These are phyloP conservation scores for Drosophila insularis DNA, from an alignment of 1,140 invertebrate genomes.

Conservation along the genomic window DNA sequence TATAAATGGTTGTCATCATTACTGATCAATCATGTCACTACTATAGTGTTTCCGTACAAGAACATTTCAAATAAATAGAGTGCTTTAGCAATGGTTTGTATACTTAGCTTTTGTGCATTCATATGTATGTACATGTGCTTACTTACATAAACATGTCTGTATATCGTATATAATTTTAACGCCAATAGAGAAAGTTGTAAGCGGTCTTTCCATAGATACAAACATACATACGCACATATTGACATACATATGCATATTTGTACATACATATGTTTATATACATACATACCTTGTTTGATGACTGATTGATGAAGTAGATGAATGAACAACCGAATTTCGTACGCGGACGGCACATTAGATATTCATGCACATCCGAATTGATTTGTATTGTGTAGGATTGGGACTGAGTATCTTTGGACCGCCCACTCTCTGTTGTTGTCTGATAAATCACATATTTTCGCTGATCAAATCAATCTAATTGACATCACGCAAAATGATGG, in stretches of 20 bases:
- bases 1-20: no score
- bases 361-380: slow-evolving; percentile 59
- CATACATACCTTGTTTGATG: slow-evolving; percentile 57
- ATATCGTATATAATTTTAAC: no score
- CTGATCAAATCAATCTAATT: slow-evolving; percentile 83
- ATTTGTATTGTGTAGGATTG: not conserved
- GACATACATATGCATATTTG: not conserved
- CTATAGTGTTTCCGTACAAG: no score
- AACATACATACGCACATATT: not conserved
- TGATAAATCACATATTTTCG: slow-evolving; percentile 83
- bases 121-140: no score
- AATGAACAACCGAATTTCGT: slow-evolving; percentile 53
- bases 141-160: no score
- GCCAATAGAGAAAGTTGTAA: no score
- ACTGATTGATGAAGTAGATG: slow-evolving; percentile 74
- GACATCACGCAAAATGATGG: slow-evolving; percentile 82
- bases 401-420: slow-evolving; percentile 53
- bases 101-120: no score
- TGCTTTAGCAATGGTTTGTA: no score
- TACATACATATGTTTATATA: slow-evolving; percentile 20
- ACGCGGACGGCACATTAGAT: slow-evolving; percentile 62
- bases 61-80: no score
- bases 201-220: not conserved
- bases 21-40: no score
- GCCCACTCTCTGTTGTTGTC: slow-evolving; percentile 69